Base-by-base conservation (phyloP, 2,888 invertebrate genomes). In the Rhyacophila evoluta region DNA sequence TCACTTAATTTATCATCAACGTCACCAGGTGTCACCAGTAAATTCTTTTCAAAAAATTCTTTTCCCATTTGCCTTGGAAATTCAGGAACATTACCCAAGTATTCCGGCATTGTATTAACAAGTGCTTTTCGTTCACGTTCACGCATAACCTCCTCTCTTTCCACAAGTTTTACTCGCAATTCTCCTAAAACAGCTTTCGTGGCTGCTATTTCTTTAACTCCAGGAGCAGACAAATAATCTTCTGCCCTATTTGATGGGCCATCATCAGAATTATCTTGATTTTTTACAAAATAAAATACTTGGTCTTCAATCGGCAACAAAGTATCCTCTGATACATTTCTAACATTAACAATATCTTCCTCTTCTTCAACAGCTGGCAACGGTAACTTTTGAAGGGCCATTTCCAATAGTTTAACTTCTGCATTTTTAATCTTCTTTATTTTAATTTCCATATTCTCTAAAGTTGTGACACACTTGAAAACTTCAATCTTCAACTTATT, bases 51-150 rank as follows among this genome's bases (percentile, higher is more conserved):
- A 8, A n/a, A 2, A 25, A 55, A 55, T 25, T 55, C 55, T 25
- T 55, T 55, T 55, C 25, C 55, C 6, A 89, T 89, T 78, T 90
- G 90, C 55, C 89, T 85, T 0, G 89, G 89, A 67, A 90, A 90
- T 70, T 90, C 89, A 0, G 90, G 89, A 10, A 88, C 76, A 0
- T 84, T 83, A 15, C 85, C 83, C 82, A 87, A 87, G 1, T 87
- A 77, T 10, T 87, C 86, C 0, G 89, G 89, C 89, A 90, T 89
- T 0, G 89, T 89, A 84, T 89, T 89, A 1, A 84, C 86, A 11
- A 90, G 82, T 10, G 90, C 90, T 82, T 87, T 88, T 29, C 88
- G 86, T 81, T 90, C 90, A 78, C 90, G 85, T 80, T 89, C 89
- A 1, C 89, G 84, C 90, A 90, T 90, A 1, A 87, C 78, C 73